Conservation (phyloP, 2,113 vertebrate genomes). For the Tautogolabrus adspersus region DNA sequence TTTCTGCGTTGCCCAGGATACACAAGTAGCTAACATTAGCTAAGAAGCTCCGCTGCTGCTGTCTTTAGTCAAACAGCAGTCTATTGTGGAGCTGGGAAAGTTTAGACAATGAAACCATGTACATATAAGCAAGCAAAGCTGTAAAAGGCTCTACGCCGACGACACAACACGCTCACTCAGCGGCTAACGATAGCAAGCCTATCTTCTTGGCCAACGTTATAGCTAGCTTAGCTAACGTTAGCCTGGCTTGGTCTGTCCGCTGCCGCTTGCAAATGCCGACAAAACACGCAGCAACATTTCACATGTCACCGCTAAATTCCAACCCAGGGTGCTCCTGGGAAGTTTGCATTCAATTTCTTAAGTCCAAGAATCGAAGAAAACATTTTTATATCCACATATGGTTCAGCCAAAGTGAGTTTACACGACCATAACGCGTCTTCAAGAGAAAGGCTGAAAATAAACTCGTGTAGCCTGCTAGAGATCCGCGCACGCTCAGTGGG, state of each 20-base stretch:
- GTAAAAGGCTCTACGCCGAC: constrained; percentile 3
- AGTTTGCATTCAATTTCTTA: background rate
- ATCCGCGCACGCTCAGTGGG: constrained; percentile 70
- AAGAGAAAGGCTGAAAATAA: constrained; percentile 65
- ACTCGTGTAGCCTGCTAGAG: constrained; percentile 72
- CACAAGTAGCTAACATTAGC: constrained; percentile 23
- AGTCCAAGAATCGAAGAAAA: background rate
- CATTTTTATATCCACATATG: background rate
- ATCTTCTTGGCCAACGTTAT: constrained; percentile 22
- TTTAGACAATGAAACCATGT: background rate
- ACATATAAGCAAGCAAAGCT: background rate
- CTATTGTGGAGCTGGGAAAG: background rate
- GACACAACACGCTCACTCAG: background rate
- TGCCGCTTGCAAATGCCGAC: constrained; percentile 65
- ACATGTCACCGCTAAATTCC: constrained; percentile 44
- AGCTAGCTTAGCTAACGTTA: constrained; percentile 52
- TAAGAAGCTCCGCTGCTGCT: background rate
- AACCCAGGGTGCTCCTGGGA: constrained; percentile 5
- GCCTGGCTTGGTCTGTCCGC: constrained; percentile 65
- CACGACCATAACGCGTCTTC: constrained; percentile 18
- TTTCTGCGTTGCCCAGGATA: background rate
- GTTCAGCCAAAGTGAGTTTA: background rate
- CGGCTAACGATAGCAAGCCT: constrained; percentile 34
- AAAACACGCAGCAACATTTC: constrained; percentile 75
- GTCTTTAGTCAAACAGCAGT: background rate